phyloP scores from a whole-genome alignment of 2,113 vertebrate genomes.

The cattle (Bos taurus) region ARS-UCD2.0 NC_037336.1:100715501-100716000 shows the following conservation, averaged over 20 bases:
- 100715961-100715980: background rate
- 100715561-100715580: background rate
- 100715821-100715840: background rate
- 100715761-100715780: fast-evolving
- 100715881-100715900: background rate
- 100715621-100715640: background rate
- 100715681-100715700: background rate
- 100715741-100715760: background rate
- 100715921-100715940: background rate
- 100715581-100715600: background rate
- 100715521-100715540: background rate
- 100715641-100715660: background rate
- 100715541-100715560: background rate
- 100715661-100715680: background rate
- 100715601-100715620: background rate
- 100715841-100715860: background rate
- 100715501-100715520: background rate
- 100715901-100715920: fast-evolving
- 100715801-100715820: background rate
- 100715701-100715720: background rate
- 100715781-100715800: background rate
- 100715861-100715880: fast-evolving
- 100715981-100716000: too few species aligned
- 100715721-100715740: background rate
- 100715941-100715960: background rate